A percentile compares a stretch with the other conserved stretches of the same genome.
Conservation (phyloP, 2,113 vertebrate species). For the Mustela lutreola region DNA sequence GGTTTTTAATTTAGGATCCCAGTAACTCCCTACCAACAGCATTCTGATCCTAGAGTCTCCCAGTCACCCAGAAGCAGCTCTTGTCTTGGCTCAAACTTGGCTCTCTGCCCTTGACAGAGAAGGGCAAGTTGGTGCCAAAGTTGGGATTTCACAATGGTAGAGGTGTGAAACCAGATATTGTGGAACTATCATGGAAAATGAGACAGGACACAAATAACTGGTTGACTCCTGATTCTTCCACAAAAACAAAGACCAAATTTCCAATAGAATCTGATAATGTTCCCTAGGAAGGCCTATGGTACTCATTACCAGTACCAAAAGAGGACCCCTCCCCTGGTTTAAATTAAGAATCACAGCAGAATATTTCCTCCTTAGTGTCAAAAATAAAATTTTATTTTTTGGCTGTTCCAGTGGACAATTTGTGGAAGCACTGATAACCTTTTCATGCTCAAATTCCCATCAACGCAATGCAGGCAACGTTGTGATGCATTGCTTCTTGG, state of each 20-base stretch:
- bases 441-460: not conserved
- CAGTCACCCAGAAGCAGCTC: too few relatives aligned
- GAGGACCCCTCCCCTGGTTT: not conserved
- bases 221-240: not conserved
- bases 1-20: too few relatives aligned
- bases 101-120: too few relatives aligned
- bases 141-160: not conserved
- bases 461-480: not conserved
- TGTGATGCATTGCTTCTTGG: not conserved
- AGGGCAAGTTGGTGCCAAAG: not conserved
- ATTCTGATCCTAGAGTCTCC: too few relatives aligned
- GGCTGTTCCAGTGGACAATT: not conserved
- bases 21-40: too few relatives aligned
- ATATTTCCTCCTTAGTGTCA: not conserved
- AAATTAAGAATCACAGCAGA: not conserved
- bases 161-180: not conserved
- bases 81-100: too few relatives aligned
- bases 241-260: not conserved
- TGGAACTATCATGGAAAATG: not conserved
- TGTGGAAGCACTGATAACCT: not conserved
- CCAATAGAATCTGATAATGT: not conserved
- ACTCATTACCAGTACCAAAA: too few relatives aligned
- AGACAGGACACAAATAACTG: not conserved
- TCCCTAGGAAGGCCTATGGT: not conserved
- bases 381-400: not conserved